A percentile compares a stretch with the other conserved stretches of the same genome.
Conservation (phyloP, 2,888 invertebrate genomes). For the Leucozona laternaria region DNA sequence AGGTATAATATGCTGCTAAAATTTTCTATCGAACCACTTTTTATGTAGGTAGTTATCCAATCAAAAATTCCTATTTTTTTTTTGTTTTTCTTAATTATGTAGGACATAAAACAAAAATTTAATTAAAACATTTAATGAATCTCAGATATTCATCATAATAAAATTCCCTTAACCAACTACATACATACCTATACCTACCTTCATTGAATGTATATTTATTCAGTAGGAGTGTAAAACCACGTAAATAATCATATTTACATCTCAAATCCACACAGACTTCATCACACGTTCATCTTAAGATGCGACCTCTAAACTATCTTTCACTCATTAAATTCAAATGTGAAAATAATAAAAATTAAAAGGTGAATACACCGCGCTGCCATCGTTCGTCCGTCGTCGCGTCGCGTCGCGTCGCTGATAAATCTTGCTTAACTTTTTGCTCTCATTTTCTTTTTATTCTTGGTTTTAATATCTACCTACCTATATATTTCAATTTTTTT, state of each 20-base stretch:
- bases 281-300: slow-evolving; percentile 34
- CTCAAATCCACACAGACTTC: slow-evolving; percentile 21
- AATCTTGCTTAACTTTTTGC: slow-evolving; percentile 42
- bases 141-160: not conserved
- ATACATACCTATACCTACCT: not conserved
- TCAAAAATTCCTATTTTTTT: not conserved
- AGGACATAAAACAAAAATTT: not conserved
- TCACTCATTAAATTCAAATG: slow-evolving; percentile 65
- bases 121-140: slow-evolving; percentile 3
- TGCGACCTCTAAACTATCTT: slow-evolving; percentile 43
- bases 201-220: not conserved
- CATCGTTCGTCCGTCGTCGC: too few relatives aligned
- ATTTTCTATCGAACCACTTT: not conserved
- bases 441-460: slow-evolving; percentile 42
- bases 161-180: not conserved
- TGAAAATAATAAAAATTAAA: slow-evolving; percentile 68
- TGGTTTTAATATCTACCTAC: slow-evolving; percentile 9
- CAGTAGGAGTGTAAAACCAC: slow-evolving; percentile 36
- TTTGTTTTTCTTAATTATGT: not conserved
- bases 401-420: slow-evolving; percentile 1
- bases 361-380: slow-evolving; percentile 57
- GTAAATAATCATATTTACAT: slow-evolving; percentile 43
- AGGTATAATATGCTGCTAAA: not conserved
- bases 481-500: slow-evolving; percentile 6
- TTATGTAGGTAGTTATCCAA: not conserved